These are phyloP conservation scores for Pseudobourletiella spinata DNA, from an alignment of 1,140 invertebrate species.

Conservation along the genomic window DNA sequence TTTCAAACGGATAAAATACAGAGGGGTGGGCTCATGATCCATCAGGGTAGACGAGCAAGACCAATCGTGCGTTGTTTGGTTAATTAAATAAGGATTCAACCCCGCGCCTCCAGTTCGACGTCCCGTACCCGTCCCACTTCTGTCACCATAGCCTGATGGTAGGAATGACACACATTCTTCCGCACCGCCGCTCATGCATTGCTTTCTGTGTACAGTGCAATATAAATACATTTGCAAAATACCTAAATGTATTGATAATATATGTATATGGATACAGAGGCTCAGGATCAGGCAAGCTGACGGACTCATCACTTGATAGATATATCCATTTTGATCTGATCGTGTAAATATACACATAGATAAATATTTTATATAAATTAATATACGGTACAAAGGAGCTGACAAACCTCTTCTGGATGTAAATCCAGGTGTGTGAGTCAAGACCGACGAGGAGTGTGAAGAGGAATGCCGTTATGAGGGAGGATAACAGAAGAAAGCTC, in stretches of 20 bases:
- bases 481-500: conserved; percentile 72
- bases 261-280: no score
- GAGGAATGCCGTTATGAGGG: conserved; percentile 70
- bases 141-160: conserved; percentile 21
- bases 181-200: conserved; percentile 6
- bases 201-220: no score
- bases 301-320: no score
- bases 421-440: conserved; percentile 92
- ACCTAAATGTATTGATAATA: no score
- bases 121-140: neutral
- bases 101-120: conserved; percentile 32
- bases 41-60: conserved; percentile 15
- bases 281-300: no score
- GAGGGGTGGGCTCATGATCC: conserved; percentile 32
- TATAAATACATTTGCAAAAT: no score
- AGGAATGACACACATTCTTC: conserved; percentile 33
- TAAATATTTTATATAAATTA: no score
- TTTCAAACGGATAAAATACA: conserved; percentile 21
- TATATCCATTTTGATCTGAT: no score
- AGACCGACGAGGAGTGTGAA: conserved; percentile 86
- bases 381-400: no score
- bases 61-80: conserved; percentile 14
- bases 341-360: no score
- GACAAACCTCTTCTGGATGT: conserved; percentile 81
- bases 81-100: conserved; percentile 33